These are phyloP conservation scores for Spermophilus dauricus DNA, from an alignment of 2,113 vertebrate genomes.

Conservation along the genomic window DNA sequence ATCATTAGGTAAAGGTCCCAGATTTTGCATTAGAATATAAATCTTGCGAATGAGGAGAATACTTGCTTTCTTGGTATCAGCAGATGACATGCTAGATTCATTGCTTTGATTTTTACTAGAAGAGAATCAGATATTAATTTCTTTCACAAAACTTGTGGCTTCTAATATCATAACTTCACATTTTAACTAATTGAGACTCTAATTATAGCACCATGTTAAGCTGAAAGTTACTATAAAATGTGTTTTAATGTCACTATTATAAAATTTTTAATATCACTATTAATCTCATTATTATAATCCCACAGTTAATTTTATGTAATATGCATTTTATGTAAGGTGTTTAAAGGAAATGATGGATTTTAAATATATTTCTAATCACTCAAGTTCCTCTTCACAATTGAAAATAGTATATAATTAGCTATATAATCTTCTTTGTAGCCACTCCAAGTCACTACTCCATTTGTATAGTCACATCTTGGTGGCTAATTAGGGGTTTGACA, in stretches of 20 bases:
- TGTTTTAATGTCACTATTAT: constrained; percentile 11
- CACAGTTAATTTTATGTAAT: constrained; percentile 48
- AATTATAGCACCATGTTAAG: constrained; percentile 51
- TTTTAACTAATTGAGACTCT: constrained; percentile 63
- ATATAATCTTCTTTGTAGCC: constrained; percentile 35
- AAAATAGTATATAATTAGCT: constrained; percentile 46
- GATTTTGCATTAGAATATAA: constrained; percentile 96
- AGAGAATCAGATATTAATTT: constrained; percentile 37
- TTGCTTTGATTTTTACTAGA: constrained; percentile 84
- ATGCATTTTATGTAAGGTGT: constrained; percentile 30
- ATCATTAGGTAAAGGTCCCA: constrained; percentile 93
- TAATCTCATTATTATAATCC: constrained; percentile 30
- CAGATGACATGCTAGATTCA: constrained; percentile 84
- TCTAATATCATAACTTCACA: constrained; percentile 44
- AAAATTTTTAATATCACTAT: constrained; percentile 40
- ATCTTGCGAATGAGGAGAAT: constrained; percentile 96
- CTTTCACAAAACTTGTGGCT: constrained; percentile 8
- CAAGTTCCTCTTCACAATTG: constrained; percentile 56
- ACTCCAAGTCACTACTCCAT: constrained; percentile 37
- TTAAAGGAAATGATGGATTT: constrained; percentile 63
- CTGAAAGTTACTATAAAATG: constrained; percentile 55
- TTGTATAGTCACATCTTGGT: constrained; percentile 7
- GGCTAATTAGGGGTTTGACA: constrained; percentile 20
- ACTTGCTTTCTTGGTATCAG: constrained; percentile 94
- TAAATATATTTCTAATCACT: constrained; percentile 63